A percentile compares a stretch with the other conserved stretches of the same genome.
These are phyloP conservation scores for Hypothenemus hampei DNA, from an alignment of 1,140 invertebrate genomes.

Conservation along the genomic window DNA sequence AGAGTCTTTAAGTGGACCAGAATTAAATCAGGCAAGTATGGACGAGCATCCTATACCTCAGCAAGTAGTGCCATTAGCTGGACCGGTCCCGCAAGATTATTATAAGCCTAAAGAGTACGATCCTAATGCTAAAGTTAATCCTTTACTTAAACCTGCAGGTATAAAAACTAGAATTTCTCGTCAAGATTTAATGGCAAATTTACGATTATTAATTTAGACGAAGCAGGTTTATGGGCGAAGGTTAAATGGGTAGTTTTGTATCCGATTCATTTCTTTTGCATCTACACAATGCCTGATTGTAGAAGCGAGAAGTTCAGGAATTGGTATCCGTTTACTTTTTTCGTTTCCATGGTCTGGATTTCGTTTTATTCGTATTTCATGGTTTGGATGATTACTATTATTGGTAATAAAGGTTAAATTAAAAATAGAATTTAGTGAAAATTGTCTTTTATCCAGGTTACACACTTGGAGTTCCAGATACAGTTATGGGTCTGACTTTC, in stretches of 20 bases:
- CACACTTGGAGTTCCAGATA: slow-evolving; percentile 85
- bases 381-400: slow-evolving; percentile 95
- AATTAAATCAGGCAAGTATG: slow-evolving; percentile 37
- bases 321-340: slow-evolving; percentile 86
- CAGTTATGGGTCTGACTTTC: slow-evolving; percentile 95
- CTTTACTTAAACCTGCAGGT: slow-evolving; percentile 61
- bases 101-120: slow-evolving; percentile 67
- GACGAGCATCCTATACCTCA: slow-evolving; percentile 25
- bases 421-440: no score
- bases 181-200: not conserved
- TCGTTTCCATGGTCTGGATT: slow-evolving; percentile 89
- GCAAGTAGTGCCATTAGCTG: slow-evolving; percentile 34
- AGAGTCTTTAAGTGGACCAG: slow-evolving; percentile 37
- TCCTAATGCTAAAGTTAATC: slow-evolving; percentile 58
- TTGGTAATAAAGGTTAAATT: no score
- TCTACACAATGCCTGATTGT: slow-evolving; percentile 86
- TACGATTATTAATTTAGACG: slow-evolving; percentile 1
- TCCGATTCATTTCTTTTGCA: slow-evolving; percentile 78
- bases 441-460: slow-evolving; percentile 57
- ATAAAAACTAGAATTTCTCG: slow-evolving; percentile 31
- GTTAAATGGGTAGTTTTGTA: slow-evolving; percentile 73
- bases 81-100: slow-evolving; percentile 46
- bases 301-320: slow-evolving; percentile 67
- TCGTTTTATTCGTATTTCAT: slow-evolving; percentile 92
- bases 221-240: slow-evolving; percentile 51